phyloP scores from a whole-genome alignment of 1,140 invertebrate genomes.

The Penaeus indicus region DNA sequence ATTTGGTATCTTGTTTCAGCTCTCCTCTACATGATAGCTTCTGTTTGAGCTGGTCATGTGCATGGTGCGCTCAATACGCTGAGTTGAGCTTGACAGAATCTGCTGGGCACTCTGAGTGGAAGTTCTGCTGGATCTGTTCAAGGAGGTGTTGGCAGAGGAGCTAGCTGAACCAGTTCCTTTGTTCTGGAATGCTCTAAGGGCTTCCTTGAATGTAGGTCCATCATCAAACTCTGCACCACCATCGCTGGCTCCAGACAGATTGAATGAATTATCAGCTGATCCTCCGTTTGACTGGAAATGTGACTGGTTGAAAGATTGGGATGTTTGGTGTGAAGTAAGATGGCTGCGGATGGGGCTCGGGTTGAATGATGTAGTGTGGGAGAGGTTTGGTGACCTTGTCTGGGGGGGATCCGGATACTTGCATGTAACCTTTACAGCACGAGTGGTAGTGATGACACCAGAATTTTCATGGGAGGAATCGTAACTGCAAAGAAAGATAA shows the following conservation, averaged over 20 bases:
- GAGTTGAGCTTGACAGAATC: constrained; percentile 61
- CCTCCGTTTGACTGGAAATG: constrained; percentile 41
- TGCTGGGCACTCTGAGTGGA: constrained; percentile 33
- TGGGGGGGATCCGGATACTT: constrained; percentile 32
- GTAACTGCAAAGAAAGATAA: constrained; percentile 62
- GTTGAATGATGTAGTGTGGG: constrained; percentile 33
- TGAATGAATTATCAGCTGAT: constrained; percentile 46
- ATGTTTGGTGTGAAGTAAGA: constrained; percentile 29
- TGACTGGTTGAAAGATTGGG: constrained; percentile 39
- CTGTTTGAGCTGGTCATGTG: constrained; percentile 63
- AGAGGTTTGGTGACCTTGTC: constrained; percentile 16
- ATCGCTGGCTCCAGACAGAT: constrained; percentile 39
- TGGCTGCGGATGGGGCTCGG: constrained; percentile 60
- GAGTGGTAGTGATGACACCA: constrained; percentile 67
- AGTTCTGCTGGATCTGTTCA: constrained; percentile 58
- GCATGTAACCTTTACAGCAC: constrained; percentile 66
- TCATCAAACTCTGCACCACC: constrained; percentile 56
- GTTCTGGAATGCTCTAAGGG: constrained; percentile 61
- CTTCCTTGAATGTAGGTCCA: constrained; percentile 65
- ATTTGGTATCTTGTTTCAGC: constrained; percentile 37
- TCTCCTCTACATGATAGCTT: constrained; percentile 64
- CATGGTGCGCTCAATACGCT: constrained; percentile 65
- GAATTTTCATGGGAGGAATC: constrained; percentile 68
- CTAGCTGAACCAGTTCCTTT: constrained; percentile 56
- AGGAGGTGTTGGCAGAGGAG: constrained; percentile 60